phyloP scores from a whole-genome alignment of 2,797 vertebrate species.

The Rhinogobio ventralis region DNA sequence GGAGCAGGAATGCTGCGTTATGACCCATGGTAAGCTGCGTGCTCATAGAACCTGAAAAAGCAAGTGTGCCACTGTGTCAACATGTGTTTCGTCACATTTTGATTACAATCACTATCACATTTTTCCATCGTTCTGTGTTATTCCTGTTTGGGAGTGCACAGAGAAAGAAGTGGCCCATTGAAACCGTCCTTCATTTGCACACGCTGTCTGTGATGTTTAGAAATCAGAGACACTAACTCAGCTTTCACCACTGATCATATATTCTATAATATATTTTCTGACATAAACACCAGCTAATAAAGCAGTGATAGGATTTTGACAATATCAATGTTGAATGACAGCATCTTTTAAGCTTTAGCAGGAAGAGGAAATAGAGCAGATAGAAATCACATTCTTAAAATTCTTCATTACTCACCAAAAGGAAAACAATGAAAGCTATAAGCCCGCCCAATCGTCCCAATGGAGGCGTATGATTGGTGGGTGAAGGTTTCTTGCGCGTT shows the following conservation, averaged over 20 bases:
- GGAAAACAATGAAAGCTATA: too few species aligned
- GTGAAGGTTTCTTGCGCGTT: too few species aligned
- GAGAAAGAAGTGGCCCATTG: background rate
- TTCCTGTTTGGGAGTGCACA: background rate
- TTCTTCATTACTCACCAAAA: background rate
- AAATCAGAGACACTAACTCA: background rate
- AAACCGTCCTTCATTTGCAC: background rate
- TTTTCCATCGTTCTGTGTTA: background rate
- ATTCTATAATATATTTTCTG: too few species aligned
- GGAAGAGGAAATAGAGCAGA: background rate
- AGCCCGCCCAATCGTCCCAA: too few species aligned
- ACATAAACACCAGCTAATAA: background rate
- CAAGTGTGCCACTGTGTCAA: background rate
- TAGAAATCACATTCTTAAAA: slow-evolving; percentile 14
- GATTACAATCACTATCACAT: background rate
- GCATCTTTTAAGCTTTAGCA: background rate
- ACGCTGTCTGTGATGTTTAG: background rate
- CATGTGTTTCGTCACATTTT: background rate
- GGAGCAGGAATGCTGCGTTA: background rate
- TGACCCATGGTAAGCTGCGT: too few species aligned
- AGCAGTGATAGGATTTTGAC: background rate
- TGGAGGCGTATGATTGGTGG: too few species aligned
- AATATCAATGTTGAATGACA: background rate
- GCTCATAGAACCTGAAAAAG: background rate
- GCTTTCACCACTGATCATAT: background rate